phyloP scores from a whole-genome alignment of 2,888 invertebrate genomes.

The Eupithecia subfuscata region DNA sequence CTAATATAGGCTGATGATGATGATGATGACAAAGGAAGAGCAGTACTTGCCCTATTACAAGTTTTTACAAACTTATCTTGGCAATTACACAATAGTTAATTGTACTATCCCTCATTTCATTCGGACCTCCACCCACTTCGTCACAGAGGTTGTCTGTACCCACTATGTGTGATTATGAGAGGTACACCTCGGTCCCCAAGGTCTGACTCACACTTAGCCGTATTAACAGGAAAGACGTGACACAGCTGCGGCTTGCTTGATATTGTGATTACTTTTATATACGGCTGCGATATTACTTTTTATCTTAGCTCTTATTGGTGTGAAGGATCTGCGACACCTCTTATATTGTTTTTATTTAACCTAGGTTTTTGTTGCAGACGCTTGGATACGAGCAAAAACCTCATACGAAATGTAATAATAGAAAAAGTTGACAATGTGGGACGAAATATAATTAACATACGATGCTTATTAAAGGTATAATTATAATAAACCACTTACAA shows the following conservation, averaged over 20 bases:
- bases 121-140: background rate
- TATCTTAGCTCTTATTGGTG: constrained; percentile 25
- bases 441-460: too few species aligned
- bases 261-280: constrained; percentile 34
- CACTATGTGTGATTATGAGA: background rate
- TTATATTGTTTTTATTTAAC: constrained; percentile 12
- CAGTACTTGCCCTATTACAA: too few species aligned
- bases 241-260: constrained; percentile 35
- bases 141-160: background rate
- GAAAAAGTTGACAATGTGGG: too few species aligned
- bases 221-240: constrained; percentile 19
- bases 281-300: constrained; percentile 27
- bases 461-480: too few species aligned
- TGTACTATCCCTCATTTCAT: background rate
- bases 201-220: constrained; percentile 20
- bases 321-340: constrained; percentile 19
- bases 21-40: too few species aligned
- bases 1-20: too few species aligned
- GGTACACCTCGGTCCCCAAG: background rate
- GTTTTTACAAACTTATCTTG: too few species aligned
- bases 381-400: background rate
- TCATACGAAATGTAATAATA: too few species aligned
- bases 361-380: background rate
- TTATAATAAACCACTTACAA: too few species aligned
- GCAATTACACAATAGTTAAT: too few species aligned